Evolutionary conservation across 2,797 vertebrate species (phyloP), one percentile per base, ranked within the genome.

Genomic region (Clamator glandarius): DNA sequence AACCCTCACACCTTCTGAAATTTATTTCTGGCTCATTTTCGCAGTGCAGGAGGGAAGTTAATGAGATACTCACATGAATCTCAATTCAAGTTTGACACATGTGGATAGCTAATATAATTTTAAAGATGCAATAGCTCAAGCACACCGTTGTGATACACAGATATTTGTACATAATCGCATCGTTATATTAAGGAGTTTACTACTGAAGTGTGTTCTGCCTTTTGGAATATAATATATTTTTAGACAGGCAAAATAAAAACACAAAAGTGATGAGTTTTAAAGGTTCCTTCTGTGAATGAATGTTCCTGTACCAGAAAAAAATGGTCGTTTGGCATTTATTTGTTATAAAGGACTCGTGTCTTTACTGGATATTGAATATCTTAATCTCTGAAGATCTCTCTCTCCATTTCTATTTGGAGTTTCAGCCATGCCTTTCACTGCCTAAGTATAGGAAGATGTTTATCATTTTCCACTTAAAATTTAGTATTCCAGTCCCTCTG

Each of bases 401-500:
- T 44, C 42, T 44, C 26, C 44, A 78, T 95, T 93, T 85, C 46
- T 94, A 5, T 91, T 92, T 69, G 63, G 69, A 87, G 89, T 84
- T 87, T 35, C 29, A 88, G 55, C 72, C 55, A 63, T 73, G 63
- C 51, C 55, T 90, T 63, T 86, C 52, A 75, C 84, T 95, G 51
- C 69, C 73, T 89, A 91, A 93, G 86, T 76, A 87, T 90, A 89
- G 84, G 73, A 88, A 92, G 73, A 89, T 83, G 82, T 93, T 95
- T 92, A 89, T 94, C 44, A 87, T 84, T 91, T 94, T 92, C 58
- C 77, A 84, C 78, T 94, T 91, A 84, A 51, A 83, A 95, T 92
- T 96, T 94, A 96, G 83, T 91, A 95, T 95, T 94, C 94, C 39
- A 41, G 46, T 94, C 73, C 79, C 66, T 91, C 55, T 78, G 70